Percentiles rank a stretch among this genome's conserved stretches.
Evolutionary conservation across 2,113 vertebrate genomes (phyloP).

Genomic region (Myotis lucifugus): DNA sequence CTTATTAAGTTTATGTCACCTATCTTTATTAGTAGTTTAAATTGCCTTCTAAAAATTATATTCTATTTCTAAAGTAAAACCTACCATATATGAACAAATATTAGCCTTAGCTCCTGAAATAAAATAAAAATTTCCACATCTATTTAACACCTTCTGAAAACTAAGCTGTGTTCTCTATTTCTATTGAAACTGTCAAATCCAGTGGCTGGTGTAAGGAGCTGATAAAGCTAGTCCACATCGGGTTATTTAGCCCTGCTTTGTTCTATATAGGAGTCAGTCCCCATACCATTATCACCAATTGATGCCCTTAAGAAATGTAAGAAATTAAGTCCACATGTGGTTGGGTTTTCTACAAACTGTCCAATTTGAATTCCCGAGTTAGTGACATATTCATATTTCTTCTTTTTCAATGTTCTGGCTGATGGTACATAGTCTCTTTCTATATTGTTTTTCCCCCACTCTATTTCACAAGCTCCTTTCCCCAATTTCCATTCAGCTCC

Average conservation of each 20-base stretch:
- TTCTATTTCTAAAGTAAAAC: not conserved
- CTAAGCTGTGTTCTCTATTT: not conserved
- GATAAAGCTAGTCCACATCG: not conserved
- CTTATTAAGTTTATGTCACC: not conserved
- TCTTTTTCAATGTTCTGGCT: not conserved
- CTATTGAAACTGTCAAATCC: not conserved
- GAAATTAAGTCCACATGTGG: not conserved
- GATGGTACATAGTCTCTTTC: not conserved
- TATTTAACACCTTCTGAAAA: not conserved
- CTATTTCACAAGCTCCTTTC: not conserved
- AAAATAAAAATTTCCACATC: not conserved
- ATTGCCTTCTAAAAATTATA: not conserved
- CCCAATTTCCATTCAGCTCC: not conserved
- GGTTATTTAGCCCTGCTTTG: not conserved
- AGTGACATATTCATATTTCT: not conserved
- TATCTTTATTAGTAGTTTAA: not conserved
- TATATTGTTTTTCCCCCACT: not conserved
- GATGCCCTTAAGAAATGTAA: not conserved
- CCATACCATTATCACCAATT: not conserved
- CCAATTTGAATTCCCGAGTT: not conserved
- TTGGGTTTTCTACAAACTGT: not conserved
- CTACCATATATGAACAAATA: not conserved
- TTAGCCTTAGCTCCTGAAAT: not conserved
- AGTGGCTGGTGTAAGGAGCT: not conserved
- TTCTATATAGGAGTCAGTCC: not conserved